Evolutionary conservation across 2,888 invertebrate species (phyloP).

Genomic region (Herminia tarsipennalis): DNA sequence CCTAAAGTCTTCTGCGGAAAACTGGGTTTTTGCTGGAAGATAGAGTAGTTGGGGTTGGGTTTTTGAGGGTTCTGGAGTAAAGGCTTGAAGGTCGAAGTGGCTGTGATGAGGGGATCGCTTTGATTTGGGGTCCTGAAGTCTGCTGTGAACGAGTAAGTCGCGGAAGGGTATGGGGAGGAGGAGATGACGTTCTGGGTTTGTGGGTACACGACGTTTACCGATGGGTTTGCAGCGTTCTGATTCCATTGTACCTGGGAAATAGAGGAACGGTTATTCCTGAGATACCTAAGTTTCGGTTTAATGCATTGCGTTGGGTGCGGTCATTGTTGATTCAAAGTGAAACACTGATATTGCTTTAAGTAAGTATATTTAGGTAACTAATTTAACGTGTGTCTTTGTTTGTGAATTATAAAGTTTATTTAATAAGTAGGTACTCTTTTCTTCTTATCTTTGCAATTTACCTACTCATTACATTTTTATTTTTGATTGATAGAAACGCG

Average conservation of each 20-base stretch:
- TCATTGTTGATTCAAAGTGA: too few relatives aligned
- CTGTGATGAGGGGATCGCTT: slow-evolving; percentile 83
- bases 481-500: too few relatives aligned
- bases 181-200: slow-evolving; percentile 87
- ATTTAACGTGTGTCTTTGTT: too few relatives aligned
- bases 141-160: slow-evolving; percentile 93
- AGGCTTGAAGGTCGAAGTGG: slow-evolving; percentile 85
- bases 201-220: slow-evolving; percentile 88
- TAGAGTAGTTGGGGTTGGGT: slow-evolving; percentile 64
- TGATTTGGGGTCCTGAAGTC: slow-evolving; percentile 90
- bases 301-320: neutral
- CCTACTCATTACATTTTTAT: too few relatives aligned
- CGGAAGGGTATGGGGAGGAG: slow-evolving; percentile 88
- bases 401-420: too few relatives aligned
- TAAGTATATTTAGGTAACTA: too few relatives aligned
- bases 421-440: too few relatives aligned
- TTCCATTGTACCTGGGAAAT: slow-evolving; percentile 90
- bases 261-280: neutral
- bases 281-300: neutral
- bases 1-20: slow-evolving; percentile 62
- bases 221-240: slow-evolving; percentile 86
- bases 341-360: too few relatives aligned
- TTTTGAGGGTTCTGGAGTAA: slow-evolving; percentile 77
- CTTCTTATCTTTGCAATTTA: too few relatives aligned
- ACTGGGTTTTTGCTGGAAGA: slow-evolving; percentile 78